These are phyloP conservation scores for Synergus itoensis DNA, from an alignment of 2,888 invertebrate genomes.

Conservation along the genomic window DNA sequence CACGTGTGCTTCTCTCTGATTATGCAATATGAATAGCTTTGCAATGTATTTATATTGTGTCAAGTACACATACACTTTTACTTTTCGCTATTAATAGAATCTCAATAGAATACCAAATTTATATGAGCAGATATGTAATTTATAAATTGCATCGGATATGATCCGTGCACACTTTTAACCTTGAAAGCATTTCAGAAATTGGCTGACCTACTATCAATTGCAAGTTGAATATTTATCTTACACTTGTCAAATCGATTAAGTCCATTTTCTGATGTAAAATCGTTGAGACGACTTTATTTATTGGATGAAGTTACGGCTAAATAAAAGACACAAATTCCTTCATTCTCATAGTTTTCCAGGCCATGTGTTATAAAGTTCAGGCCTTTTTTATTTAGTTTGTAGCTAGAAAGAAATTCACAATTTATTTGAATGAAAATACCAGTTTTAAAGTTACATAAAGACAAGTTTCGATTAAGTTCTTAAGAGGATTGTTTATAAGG, in stretches of 20 bases:
- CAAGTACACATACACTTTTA: neutral
- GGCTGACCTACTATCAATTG: too few species aligned
- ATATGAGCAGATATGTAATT: neutral
- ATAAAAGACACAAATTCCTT: too few species aligned
- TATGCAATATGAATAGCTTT: constrained; percentile 57
- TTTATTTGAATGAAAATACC: neutral
- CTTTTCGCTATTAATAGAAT: neutral
- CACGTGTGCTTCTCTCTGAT: constrained; percentile 58
- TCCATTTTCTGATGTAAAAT: too few species aligned
- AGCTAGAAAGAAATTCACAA: neutral
- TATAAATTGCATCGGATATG: neutral
- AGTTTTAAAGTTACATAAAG: neutral
- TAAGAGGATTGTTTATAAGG: neutral
- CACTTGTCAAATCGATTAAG: too few species aligned
- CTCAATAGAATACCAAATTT: neutral
- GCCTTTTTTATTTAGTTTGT: too few species aligned
- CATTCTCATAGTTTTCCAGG: too few species aligned
- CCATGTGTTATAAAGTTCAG: too few species aligned
- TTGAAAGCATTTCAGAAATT: too few species aligned
- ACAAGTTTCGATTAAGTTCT: constrained; percentile 16
- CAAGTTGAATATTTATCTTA: too few species aligned
- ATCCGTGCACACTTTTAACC: too few species aligned
- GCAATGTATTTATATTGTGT: neutral
- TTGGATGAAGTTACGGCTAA: too few species aligned
- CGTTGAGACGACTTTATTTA: too few species aligned